Conservation (phyloP, 2,797 vertebrate species). For the Pyrrhura leucotis region DNA sequence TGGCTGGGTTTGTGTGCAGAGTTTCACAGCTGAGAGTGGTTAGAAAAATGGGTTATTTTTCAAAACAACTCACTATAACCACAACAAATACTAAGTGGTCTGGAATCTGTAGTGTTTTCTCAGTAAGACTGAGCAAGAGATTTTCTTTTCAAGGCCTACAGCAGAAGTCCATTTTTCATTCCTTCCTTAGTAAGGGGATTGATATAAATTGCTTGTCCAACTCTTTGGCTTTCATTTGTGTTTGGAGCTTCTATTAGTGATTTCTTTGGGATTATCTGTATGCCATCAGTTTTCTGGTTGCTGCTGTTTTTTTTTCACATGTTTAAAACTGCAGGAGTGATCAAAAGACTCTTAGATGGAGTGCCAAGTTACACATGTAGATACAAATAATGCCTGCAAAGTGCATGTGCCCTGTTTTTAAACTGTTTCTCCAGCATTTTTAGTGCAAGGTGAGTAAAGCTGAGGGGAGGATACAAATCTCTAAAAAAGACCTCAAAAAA, state of each 20-base stretch:
- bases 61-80: background rate
- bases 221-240: background rate
- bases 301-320: background rate
- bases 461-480: background rate
- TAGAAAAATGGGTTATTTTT: background rate
- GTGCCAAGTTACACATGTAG: background rate
- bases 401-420: background rate
- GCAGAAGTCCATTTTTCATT: background rate
- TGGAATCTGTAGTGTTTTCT: background rate
- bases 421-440: background rate
- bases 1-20: background rate
- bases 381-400: background rate
- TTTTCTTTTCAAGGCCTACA: background rate
- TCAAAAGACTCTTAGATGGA: background rate
- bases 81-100: background rate
- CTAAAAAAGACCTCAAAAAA: background rate
- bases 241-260: background rate
- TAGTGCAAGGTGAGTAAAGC: background rate
- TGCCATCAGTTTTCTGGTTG: background rate
- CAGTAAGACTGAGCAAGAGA: background rate
- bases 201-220: background rate
- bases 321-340: background rate
- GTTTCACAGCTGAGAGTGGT: background rate
- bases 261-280: background rate
- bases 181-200: background rate